phyloP scores from a whole-genome alignment of 2,888 invertebrate genomes.

The Emmelina monodactyla region DNA sequence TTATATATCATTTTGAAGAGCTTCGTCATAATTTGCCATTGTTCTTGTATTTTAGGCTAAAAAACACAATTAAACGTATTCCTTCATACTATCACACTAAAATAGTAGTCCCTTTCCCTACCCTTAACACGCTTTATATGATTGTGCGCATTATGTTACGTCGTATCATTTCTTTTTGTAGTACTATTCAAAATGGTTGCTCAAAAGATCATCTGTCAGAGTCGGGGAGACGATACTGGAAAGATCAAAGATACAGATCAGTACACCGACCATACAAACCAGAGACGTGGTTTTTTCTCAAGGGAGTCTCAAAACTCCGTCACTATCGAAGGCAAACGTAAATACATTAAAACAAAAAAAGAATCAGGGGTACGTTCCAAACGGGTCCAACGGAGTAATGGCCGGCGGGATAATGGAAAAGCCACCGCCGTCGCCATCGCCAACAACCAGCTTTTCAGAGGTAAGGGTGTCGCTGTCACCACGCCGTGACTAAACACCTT shows the following conservation, averaged over 20 bases:
- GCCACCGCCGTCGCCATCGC: constrained; percentile 28
- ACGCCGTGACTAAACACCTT: constrained; percentile 45
- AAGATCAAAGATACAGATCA: constrained; percentile 25
- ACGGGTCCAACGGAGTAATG: constrained; percentile 43
- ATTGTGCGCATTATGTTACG: constrained; percentile 63
- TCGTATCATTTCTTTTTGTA: constrained; percentile 66
- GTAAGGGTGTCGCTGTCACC: constrained; percentile 36
- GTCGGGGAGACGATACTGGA: constrained; percentile 62
- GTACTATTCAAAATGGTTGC: constrained; percentile 67
- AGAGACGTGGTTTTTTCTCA: constrained; percentile 65
- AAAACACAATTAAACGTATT: too few relatives aligned
- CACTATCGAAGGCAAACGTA: constrained; percentile 60
- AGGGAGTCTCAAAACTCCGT: constrained; percentile 58
- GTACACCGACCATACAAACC: constrained; percentile 46
- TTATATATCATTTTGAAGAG: too few relatives aligned
- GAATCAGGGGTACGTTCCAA: constrained; percentile 44
- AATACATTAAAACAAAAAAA: constrained; percentile 58
- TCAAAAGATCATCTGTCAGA: constrained; percentile 62
- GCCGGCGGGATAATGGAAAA: constrained; percentile 36
- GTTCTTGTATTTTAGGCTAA: too few relatives aligned
- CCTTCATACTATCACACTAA: too few relatives aligned
- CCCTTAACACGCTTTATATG: constrained; percentile 39
- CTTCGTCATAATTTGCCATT: too few relatives aligned
- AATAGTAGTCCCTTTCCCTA: constrained; percentile 15
- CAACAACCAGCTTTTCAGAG: constrained; percentile 49